Evolutionary conservation across 2,113 vertebrate genomes (phyloP), one percentile per base, ranked within the genome.

Genomic region (Sceloporus undulatus): DNA sequence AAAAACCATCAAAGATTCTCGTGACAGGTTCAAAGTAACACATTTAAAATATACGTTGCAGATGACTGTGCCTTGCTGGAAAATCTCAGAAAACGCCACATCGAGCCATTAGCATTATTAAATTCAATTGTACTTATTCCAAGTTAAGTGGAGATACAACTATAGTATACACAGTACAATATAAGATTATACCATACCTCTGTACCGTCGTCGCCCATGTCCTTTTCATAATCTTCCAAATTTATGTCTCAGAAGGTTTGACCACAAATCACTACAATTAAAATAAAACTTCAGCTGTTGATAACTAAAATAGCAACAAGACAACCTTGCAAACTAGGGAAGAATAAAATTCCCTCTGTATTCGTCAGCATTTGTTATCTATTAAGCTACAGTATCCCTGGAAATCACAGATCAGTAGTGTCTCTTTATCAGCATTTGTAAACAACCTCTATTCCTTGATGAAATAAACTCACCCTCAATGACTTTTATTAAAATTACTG

Each of bases 181-280:
- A 73, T 25, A 16, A 65, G 5, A 4, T 1, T 59, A 25, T 42
- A n/a, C 52, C 83, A 54, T 81, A 89, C 84, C 78, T 89, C 88
- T 27, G 40, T 21, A 9, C 13, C 27, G 6, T 66, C 27, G 6
- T 66, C 78, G 54, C 16, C n/a, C 88, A 89, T 85, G 62, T 52
- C 54, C 21, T n/a, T 21, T 74, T 29, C 34, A 29, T 18, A 29
- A 54, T 38, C 77, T 40, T 62, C 40, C 18, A 79, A 52, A 16
- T 11, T 38, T 6, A 4, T 65, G 21, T 52, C 29, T 38, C 65
- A 48, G 19, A 62, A 52, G 48, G 9, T 34, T n/a, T n/a, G 21
- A 52, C 5, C 9, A 13, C 18, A 85, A 7, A 1, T n/a, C 54
- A 38, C 76, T 80, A 68, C 38, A 75, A 81, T 29, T 62, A 71